Evolutionary conservation across 2,888 invertebrate species (phyloP).

Genomic region (Argynnis bischoffii): DNA sequence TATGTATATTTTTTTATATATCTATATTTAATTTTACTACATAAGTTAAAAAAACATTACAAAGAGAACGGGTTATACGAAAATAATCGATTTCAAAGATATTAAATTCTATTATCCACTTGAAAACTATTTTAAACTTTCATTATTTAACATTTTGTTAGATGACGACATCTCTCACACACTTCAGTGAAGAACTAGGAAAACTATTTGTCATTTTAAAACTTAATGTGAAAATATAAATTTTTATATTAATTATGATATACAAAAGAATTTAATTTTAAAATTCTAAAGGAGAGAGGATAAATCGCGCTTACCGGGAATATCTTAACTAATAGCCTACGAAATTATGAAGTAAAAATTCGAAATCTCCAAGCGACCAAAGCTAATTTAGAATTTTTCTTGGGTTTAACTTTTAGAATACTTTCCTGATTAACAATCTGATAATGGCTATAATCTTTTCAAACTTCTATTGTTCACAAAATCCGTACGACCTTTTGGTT

Average conservation of each 20-base stretch:
- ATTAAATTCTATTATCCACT: no score
- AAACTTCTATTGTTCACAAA: slow-evolving; percentile 37
- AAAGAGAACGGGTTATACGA: no score
- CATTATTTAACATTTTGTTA: no score
- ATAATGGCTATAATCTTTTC: slow-evolving; percentile 42
- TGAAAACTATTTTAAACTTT: no score
- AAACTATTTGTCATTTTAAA: no score
- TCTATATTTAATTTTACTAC: neutral
- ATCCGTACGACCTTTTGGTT: slow-evolving; percentile 34
- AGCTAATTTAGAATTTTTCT: slow-evolving; percentile 39
- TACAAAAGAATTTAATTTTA: slow-evolving; percentile 27
- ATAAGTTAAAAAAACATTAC: no score
- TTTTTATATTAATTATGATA: no score
- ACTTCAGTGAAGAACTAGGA: no score
- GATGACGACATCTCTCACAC: no score
- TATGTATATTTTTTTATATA: neutral
- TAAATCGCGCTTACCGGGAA: slow-evolving; percentile 26
- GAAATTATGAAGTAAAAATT: slow-evolving; percentile 37
- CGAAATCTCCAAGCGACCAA: slow-evolving; percentile 32
- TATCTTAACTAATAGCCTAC: slow-evolving; percentile 34
- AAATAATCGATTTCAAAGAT: no score
- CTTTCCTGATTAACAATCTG: slow-evolving; percentile 45
- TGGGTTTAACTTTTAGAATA: slow-evolving; percentile 39
- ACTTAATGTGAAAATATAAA: no score
- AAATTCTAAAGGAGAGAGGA: slow-evolving; percentile 27